Conservation (phyloP, 2,113 vertebrate species). For the Struthio camelus region DNA sequence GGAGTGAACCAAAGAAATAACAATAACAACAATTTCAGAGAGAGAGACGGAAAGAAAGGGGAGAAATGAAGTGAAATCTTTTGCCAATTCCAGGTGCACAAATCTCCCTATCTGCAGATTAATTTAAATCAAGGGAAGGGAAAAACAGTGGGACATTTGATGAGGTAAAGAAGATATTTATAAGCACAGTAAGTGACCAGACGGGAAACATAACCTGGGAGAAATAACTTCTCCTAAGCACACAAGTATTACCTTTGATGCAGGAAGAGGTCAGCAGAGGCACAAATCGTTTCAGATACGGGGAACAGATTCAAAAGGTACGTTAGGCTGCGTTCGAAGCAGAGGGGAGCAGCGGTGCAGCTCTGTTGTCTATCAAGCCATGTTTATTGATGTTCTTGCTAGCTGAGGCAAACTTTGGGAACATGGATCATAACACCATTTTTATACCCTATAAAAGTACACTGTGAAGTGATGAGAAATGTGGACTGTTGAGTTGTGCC, state of each 20-base stretch:
- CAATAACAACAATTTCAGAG: neutral
- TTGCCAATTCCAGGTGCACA: neutral
- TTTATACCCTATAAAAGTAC: constrained; percentile 67
- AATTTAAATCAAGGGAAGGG: neutral
- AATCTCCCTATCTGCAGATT: neutral
- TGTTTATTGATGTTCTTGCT: constrained; percentile 61
- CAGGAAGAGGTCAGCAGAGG: neutral
- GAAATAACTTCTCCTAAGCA: neutral
- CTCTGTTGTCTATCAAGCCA: constrained; percentile 55
- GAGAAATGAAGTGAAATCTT: neutral
- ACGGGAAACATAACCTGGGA: neutral
- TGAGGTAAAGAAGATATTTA: neutral
- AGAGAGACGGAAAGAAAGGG: neutral
- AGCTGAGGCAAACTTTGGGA: constrained; percentile 56
- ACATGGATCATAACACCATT: constrained; percentile 60
- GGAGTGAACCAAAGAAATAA: constrained; percentile 8
- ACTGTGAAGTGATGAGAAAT: constrained; percentile 41
- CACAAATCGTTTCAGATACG: neutral
- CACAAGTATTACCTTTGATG: neutral
- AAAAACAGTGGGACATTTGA: neutral
- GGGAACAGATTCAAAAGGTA: constrained; percentile 1
- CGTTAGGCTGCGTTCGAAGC: neutral
- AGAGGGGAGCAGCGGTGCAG: neutral
- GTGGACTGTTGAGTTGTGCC: constrained; percentile 33
- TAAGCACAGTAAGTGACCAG: neutral